A percentile compares a stretch with the other conserved stretches of the same genome.
Evolutionary conservation across 2,113 vertebrate species (phyloP).

Genomic region (Bettongia penicillata): DNA sequence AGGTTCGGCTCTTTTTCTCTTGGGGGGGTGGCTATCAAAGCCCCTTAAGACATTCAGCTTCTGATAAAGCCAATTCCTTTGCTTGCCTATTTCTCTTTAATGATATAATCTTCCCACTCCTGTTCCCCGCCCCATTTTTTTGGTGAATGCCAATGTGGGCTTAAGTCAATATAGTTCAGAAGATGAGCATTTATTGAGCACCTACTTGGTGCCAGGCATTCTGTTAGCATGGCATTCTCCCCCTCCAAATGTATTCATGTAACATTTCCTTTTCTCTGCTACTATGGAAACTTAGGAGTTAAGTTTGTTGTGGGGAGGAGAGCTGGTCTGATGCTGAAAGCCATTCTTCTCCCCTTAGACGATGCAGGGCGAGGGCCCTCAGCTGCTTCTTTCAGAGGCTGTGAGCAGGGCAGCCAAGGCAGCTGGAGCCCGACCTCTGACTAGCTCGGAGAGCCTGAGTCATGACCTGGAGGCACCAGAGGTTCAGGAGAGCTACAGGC

Average conservation of each 20-base stretch:
- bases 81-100: not conserved
- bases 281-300: slow-evolving; percentile 32
- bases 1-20: slow-evolving; percentile 82
- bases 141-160: not conserved
- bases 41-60: not conserved
- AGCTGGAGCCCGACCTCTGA: slow-evolving; percentile 88
- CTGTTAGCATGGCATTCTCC: slow-evolving; percentile 27
- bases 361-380: slow-evolving; percentile 89
- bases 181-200: not conserved
- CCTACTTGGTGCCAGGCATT: not conserved
- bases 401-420: slow-evolving; percentile 91
- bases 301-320: slow-evolving; percentile 58
- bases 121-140: not conserved
- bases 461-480: slow-evolving; percentile 88
- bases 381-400: slow-evolving; percentile 91
- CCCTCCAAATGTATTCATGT: not conserved
- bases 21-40: slow-evolving; percentile 8
- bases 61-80: not conserved
- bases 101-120: not conserved
- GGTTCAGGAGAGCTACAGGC: slow-evolving; percentile 90
- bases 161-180: not conserved
- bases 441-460: slow-evolving; percentile 86
- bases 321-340: slow-evolving; percentile 57
- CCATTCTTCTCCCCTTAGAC: slow-evolving; percentile 83
- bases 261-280: not conserved